Base-by-base conservation (phyloP, 2,113 vertebrate species). In the Cnemophilus loriae region DNA sequence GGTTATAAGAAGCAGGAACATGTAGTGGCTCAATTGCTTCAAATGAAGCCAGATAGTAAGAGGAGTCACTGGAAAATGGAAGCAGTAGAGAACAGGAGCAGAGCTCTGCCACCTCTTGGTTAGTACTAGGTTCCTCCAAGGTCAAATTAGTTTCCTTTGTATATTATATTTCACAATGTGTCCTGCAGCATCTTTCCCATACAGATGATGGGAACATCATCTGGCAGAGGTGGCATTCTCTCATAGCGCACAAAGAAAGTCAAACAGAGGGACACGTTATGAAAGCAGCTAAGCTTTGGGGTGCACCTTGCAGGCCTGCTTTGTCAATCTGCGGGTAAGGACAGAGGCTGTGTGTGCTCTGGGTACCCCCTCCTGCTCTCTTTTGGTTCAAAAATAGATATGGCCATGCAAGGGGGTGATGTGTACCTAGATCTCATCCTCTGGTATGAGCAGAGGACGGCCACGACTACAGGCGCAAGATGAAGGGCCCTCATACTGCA, bases 401-500 rank as follows among this genome's bases (percentile, higher is more conserved):
- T 2, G 11, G 20, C 10, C 16, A 19, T 23, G 26, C 22, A 57
- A 89, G 27, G 15, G 13, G 6, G 5, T 26, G 41, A 56, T 37
- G 26, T 1, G 1, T 37, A 42, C 10, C 11, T 30, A 56, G 15
- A 44, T 47, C 8, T 57, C 26, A 65, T 6, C 23, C 20, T 47
- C 19, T 6, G 10, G 24, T 18, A 44, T 3, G 28, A 46, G 39
- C 61, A 67, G 27, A 75, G 27, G 3, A 15, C 1, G 9, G 47
- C 33, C 26, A 6, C 1, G 0, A 44, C 24, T 69, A 39, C 6
- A 23, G 30, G 15, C 1, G 0, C 16, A 18, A 2, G 15, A 41
- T 11, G 11, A 69, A 60, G 30, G 24, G 12, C 32, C 23, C 11
- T 7, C 26, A 44, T 24, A 28, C 37, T 65, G 50, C 60, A 41